Percentiles rank a stretch among this genome's conserved stretches.
Conservation (phyloP, 1,140 invertebrate genomes). For the Drosophila nasuta region DNA sequence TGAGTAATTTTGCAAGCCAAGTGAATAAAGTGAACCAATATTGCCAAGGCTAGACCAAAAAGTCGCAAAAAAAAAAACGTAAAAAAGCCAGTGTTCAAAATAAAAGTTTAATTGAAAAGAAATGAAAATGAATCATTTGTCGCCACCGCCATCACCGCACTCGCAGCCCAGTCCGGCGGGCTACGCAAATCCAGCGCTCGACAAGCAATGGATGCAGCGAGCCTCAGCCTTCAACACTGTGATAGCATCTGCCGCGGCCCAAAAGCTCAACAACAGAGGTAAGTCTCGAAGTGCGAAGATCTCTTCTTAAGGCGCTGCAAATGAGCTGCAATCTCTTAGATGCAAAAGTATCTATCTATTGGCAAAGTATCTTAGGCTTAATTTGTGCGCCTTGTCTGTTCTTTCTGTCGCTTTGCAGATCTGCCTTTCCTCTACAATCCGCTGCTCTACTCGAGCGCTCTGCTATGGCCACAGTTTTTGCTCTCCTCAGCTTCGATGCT, state of each 20-base stretch:
- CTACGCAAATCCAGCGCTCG: constrained; percentile 62
- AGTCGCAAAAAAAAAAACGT: background rate
- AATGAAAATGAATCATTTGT: constrained; percentile 77
- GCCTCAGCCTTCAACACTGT: constrained; percentile 82
- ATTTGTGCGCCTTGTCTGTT: background rate
- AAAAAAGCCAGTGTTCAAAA: constrained; percentile 14
- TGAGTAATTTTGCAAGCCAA: background rate
- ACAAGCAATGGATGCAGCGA: constrained; percentile 83
- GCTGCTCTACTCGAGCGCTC: constrained; percentile 79
- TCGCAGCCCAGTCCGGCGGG: constrained; percentile 75
- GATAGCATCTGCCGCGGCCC: constrained; percentile 78
- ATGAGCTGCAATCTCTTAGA: background rate
- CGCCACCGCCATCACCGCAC: constrained; percentile 82
- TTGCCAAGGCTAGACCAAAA: constrained; percentile 9
- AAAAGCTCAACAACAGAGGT: constrained; percentile 82
- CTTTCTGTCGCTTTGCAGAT: constrained; percentile 43
- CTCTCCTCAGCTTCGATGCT: constrained; percentile 74
- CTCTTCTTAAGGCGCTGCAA: background rate
- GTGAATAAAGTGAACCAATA: constrained; percentile 8
- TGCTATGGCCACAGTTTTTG: constrained; percentile 82
- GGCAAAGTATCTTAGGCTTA: background rate
- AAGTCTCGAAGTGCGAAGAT: constrained; percentile 27
- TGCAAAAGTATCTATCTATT: constrained; percentile 1
- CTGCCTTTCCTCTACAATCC: constrained; percentile 81
- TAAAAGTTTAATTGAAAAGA: constrained; percentile 18